Evolutionary conservation across 2,113 vertebrate genomes (phyloP).

Genomic region (Suncus etruscus): DNA sequence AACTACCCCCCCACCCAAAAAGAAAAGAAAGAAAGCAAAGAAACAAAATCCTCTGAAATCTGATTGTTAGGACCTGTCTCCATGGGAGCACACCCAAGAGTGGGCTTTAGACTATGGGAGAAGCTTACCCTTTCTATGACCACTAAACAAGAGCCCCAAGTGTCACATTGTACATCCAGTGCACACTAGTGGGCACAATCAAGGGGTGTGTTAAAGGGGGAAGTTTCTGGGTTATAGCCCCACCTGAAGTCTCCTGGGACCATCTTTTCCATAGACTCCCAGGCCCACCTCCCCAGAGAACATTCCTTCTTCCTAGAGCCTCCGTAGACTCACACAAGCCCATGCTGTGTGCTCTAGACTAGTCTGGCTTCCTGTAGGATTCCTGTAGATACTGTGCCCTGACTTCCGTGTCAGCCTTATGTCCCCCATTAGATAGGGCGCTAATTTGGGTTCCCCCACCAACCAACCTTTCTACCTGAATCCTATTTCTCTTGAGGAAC

Average conservation of each 20-base stretch:
- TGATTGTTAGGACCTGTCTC: background rate
- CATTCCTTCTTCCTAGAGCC: background rate
- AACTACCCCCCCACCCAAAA: too few relatives aligned
- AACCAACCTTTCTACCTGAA: background rate
- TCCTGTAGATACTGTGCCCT: background rate
- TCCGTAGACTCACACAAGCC: too few relatives aligned
- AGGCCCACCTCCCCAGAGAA: too few relatives aligned
- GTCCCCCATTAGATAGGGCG: background rate
- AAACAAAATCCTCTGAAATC: background rate
- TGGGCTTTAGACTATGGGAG: background rate
- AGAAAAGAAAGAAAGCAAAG: too few relatives aligned
- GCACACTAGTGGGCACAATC: background rate
- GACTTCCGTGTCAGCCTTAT: background rate
- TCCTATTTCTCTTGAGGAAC: background rate
- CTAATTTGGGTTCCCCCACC: background rate
- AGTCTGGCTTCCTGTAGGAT: too few relatives aligned
- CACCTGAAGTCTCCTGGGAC: too few relatives aligned
- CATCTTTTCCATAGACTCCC: too few relatives aligned
- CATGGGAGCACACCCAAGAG: accelerated
- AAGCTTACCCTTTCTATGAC: background rate
- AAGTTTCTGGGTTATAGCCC: too few relatives aligned
- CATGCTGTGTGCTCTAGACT: too few relatives aligned
- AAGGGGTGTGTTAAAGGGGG: background rate
- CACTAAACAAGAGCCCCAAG: background rate
- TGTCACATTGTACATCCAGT: background rate